Evolutionary conservation across 2,888 invertebrate species (phyloP).

Genomic region (Lasioglossum oenotherae): DNA sequence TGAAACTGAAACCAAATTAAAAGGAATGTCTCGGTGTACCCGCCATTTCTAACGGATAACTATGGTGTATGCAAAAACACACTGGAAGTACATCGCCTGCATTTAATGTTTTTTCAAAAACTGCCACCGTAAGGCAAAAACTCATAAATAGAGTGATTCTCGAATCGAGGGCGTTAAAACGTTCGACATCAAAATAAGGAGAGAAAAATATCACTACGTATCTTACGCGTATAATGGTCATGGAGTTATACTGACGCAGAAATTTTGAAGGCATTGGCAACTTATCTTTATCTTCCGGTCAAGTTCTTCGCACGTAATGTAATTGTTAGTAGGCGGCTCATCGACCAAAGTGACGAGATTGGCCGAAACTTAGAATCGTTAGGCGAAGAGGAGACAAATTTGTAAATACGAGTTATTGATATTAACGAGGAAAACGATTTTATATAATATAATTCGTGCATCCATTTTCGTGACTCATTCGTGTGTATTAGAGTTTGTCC

Average conservation of each 20-base stretch:
- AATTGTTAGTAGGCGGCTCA: constrained; percentile 15
- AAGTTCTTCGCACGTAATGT: constrained; percentile 37
- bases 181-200: constrained; percentile 3
- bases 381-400: constrained; percentile 37
- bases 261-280: constrained; percentile 82
- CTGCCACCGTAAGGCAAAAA: constrained; percentile 49
- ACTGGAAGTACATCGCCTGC: background rate
- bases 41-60: background rate
- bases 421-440: constrained; percentile 45
- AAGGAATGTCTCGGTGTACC: background rate
- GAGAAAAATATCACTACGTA: constrained; percentile 63
- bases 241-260: constrained; percentile 55
- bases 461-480: constrained; percentile 39
- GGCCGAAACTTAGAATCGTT: constrained; percentile 31
- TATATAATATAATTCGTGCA: constrained; percentile 50
- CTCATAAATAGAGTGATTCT: background rate
- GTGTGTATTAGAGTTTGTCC: constrained; percentile 21
- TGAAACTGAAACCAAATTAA: constrained; percentile 38
- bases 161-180: background rate
- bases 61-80: background rate
- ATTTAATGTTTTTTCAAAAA: constrained; percentile 21
- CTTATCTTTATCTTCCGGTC: constrained; percentile 57
- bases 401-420: constrained; percentile 52
- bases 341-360: constrained; percentile 16
- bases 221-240: constrained; percentile 69